These are phyloP conservation scores for Alentia gelatinosa DNA, from an alignment of 2,888 invertebrate genomes.

Conservation along the genomic window DNA sequence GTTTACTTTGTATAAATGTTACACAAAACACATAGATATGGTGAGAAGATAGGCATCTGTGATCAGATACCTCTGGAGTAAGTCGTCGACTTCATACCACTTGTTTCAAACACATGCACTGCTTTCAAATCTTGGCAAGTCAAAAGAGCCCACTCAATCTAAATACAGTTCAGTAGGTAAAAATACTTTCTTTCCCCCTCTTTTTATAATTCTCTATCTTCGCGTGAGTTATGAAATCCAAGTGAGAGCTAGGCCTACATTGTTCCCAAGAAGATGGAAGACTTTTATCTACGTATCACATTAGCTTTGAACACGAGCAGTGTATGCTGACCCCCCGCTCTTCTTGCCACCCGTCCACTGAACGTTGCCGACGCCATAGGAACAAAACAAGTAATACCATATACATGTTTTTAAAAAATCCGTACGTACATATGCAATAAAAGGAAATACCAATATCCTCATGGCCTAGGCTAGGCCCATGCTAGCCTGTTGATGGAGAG, in stretches of 20 bases:
- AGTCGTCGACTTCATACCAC: not conserved
- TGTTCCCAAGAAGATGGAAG: slow-evolving; percentile 46
- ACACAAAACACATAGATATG: not conserved
- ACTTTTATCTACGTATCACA: slow-evolving; percentile 40
- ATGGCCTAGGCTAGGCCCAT: slow-evolving; percentile 41
- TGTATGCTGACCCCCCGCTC: not conserved
- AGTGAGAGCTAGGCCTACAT: slow-evolving; percentile 40
- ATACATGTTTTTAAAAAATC: not conserved
- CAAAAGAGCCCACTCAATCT: slow-evolving; percentile 10
- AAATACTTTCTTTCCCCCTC: not conserved
- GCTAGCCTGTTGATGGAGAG: slow-evolving; percentile 52
- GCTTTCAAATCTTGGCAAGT: not conserved
- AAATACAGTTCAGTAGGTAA: not conserved
- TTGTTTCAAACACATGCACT: not conserved
- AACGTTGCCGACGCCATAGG: no score
- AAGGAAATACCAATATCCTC: not conserved
- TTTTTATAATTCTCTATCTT: not conserved
- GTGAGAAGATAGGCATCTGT: not conserved
- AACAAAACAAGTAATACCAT: not conserved
- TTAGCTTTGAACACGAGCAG: slow-evolving; percentile 49
- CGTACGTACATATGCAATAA: not conserved
- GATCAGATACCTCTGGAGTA: not conserved
- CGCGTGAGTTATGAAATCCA: slow-evolving; percentile 7
- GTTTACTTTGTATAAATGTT: not conserved
- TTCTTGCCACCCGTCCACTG: not conserved